These are phyloP conservation scores for Drosophila neutralis DNA, from an alignment of 2,888 invertebrate species.

Conservation along the genomic window DNA sequence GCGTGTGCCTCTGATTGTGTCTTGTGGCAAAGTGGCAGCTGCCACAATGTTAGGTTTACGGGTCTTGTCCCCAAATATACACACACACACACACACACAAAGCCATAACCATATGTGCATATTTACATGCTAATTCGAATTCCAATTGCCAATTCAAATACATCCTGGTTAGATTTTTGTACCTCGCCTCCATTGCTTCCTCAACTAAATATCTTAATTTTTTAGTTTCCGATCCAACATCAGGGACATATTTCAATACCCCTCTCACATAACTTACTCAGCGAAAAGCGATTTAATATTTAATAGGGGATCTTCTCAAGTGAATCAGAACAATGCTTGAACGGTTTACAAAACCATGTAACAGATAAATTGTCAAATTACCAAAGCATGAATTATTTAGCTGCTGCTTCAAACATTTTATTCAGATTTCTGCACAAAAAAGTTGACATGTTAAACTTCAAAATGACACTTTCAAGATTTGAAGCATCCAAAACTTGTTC, in stretches of 20 bases:
- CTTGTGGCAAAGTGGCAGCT: slow-evolving; percentile 48
- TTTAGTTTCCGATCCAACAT: neutral
- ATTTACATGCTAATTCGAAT: slow-evolving; percentile 12
- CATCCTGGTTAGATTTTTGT: slow-evolving; percentile 30
- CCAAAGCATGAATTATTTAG: neutral
- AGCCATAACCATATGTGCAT: neutral
- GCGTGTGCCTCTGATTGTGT: slow-evolving; percentile 41
- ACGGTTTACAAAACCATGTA: neutral
- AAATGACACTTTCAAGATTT: neutral
- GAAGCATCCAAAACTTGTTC: neutral
- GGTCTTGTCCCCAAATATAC: slow-evolving; percentile 17
- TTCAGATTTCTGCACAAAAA: neutral
- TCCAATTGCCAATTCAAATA: slow-evolving; percentile 49
- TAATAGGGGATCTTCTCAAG: neutral
- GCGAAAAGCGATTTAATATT: neutral
- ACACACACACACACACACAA: neutral
- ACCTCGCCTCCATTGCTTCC: neutral
- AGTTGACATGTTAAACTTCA: neutral
- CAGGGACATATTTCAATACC: neutral
- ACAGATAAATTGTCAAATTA: neutral
- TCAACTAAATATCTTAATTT: neutral
- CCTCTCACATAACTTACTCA: neutral
- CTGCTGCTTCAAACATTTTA: neutral
- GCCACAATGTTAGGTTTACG: slow-evolving; percentile 35
- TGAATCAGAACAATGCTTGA: neutral